Conservation (phyloP, 2,888 invertebrate genomes). For the Parnassius glacialis region DNA sequence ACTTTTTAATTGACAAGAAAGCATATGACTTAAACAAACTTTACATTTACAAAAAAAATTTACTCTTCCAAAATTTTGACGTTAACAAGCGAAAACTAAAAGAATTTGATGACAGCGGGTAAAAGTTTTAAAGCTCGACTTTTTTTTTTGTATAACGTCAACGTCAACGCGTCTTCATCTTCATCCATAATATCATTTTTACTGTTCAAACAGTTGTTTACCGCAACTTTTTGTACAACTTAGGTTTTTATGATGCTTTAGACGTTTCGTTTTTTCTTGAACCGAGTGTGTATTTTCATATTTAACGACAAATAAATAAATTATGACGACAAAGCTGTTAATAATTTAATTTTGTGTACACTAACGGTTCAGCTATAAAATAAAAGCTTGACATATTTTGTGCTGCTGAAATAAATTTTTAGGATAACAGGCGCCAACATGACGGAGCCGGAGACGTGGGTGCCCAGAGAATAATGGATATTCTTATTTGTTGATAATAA, state of each 20-base stretch:
- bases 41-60: no score
- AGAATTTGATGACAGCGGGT: conserved; percentile 23
- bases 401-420: conserved; percentile 2
- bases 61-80: background rate
- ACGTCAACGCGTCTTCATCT: conserved; percentile 29
- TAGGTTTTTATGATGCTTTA: conserved; percentile 16
- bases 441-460: background rate
- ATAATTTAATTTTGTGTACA: conserved; percentile 14
- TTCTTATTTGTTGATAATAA: no score
- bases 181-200: conserved; percentile 27
- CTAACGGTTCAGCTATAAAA: conserved; percentile 18
- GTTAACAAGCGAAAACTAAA: conserved; percentile 8
- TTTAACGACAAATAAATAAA: conserved; percentile 23
- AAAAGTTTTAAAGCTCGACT: conserved; percentile 17
- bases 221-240: conserved; percentile 22
- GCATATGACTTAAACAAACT: no score
- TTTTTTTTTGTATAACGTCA: conserved; percentile 22
- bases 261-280: conserved; percentile 10
- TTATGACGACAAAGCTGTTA: conserved; percentile 14
- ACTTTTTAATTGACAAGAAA: no score
- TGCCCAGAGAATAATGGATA: no score
- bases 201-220: conserved; percentile 14
- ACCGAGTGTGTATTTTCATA: conserved; percentile 7
- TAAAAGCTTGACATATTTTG: background rate
- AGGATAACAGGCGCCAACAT: conserved; percentile 31